These are phyloP conservation scores for Phenacoccus solenopsis DNA, from an alignment of 1,140 invertebrate genomes.

Conservation along the genomic window DNA sequence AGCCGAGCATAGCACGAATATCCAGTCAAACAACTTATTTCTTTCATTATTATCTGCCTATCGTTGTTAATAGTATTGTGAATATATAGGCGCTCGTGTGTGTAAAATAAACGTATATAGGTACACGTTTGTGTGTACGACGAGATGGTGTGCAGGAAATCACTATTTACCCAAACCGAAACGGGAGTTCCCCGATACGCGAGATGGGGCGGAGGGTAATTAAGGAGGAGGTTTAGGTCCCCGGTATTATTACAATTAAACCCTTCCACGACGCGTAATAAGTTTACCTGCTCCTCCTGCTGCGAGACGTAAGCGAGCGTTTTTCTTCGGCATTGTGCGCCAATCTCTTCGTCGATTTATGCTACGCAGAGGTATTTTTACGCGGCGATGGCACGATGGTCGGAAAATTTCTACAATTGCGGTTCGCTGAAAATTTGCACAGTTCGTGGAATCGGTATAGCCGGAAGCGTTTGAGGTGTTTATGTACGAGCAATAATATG, in stretches of 20 bases:
- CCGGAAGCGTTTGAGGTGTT: no score
- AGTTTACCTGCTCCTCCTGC: slow-evolving; percentile 5
- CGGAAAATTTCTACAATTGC: no score
- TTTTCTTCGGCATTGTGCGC: neutral
- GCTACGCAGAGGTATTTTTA: neutral
- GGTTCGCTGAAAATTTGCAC: no score
- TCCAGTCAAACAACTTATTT: slow-evolving; percentile 18
- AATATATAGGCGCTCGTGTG: slow-evolving; percentile 5
- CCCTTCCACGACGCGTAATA: slow-evolving; percentile 8
- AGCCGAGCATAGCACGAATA: slow-evolving; percentile 5
- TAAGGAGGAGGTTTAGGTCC: slow-evolving; percentile 4
- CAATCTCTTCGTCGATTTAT: slow-evolving; percentile 6
- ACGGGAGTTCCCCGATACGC: neutral
- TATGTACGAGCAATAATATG: no score
- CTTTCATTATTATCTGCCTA: slow-evolving; percentile 9
- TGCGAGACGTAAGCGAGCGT: neutral
- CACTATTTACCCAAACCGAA: slow-evolving; percentile 4
- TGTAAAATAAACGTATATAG: neutral
- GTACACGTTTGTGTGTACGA: neutral
- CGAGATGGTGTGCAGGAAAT: slow-evolving; percentile 11
- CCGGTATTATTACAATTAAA: slow-evolving; percentile 11
- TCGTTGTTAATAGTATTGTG: slow-evolving; percentile 13
- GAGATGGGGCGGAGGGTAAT: slow-evolving; percentile 11
- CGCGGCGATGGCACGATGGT: no score
- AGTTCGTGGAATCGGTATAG: no score